A percentile compares a stretch with the other conserved stretches of the same genome.
phyloP scores from a whole-genome alignment of 2,888 invertebrate species.

The Dicyrtomina minuta region DNA sequence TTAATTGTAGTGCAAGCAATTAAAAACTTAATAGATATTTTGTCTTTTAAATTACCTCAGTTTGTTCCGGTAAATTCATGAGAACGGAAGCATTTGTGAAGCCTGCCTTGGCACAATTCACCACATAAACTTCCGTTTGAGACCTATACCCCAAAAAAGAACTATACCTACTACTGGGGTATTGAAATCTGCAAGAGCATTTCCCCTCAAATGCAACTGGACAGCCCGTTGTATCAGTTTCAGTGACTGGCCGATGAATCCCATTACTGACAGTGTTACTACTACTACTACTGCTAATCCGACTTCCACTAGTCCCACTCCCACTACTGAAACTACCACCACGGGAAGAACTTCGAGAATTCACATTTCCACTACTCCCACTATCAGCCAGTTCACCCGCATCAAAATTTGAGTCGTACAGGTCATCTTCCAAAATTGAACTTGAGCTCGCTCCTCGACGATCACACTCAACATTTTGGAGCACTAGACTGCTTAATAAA shows the following conservation, averaged over 20 bases:
- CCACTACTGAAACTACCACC: too few relatives aligned
- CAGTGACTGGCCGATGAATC: background rate
- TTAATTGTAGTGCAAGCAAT: background rate
- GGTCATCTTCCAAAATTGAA: too few relatives aligned
- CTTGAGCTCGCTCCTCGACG: too few relatives aligned
- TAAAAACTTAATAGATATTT: background rate
- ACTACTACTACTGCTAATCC: conserved; percentile 6
- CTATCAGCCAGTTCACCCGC: too few relatives aligned
- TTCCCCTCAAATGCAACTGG: conserved; percentile 16
- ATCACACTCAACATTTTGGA: too few relatives aligned
- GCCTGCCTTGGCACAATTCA: conserved; percentile 69
- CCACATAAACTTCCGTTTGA: conserved; percentile 54
- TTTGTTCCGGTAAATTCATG: conserved; percentile 65
- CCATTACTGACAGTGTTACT: background rate
- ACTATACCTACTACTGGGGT: background rate
- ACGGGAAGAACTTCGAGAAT: too few relatives aligned
- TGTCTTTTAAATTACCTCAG: conserved; percentile 58
- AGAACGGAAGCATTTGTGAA: conserved; percentile 65
- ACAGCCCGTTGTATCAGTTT: conserved; percentile 5
- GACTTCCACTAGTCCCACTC: too few relatives aligned
- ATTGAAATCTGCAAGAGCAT: conserved; percentile 14
- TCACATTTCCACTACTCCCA: too few relatives aligned
- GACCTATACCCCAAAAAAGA: conserved; percentile 59
- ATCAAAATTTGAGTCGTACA: too few relatives aligned
- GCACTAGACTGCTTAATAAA: too few relatives aligned